phyloP scores from a whole-genome alignment of 1,140 invertebrate species.

The Pemphigus obesinymphae region DNA sequence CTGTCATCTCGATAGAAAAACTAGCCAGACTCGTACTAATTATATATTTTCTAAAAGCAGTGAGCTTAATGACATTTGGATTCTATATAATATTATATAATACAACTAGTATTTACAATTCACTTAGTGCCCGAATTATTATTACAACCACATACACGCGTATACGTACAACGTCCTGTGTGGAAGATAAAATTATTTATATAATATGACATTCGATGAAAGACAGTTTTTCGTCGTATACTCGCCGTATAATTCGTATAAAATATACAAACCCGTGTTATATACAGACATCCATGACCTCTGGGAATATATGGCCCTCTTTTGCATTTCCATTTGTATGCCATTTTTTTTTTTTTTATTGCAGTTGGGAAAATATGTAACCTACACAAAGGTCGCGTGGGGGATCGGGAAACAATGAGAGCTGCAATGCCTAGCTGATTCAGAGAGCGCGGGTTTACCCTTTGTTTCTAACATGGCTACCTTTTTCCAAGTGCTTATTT shows the following conservation, averaged over 20 bases:
- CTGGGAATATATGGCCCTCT: conserved; percentile 21
- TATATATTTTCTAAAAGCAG: neutral
- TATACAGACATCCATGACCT: neutral
- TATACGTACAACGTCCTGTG: too few relatives aligned
- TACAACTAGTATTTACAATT: neutral
- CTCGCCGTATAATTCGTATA: neutral
- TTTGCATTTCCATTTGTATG: conserved; percentile 31
- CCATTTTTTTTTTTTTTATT: conserved; percentile 26
- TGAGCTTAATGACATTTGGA: neutral
- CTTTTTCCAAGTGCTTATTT: conserved; percentile 31
- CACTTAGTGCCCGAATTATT: neutral
- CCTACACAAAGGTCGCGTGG: conserved; percentile 37
- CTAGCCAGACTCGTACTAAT: neutral
- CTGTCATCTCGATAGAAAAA: neutral
- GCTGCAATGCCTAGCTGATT: neutral
- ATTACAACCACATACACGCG: neutral
- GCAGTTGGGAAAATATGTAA: conserved; percentile 27
- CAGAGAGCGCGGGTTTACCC: conserved; percentile 14
- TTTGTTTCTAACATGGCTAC: conserved; percentile 25
- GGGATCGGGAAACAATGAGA: conserved; percentile 29
- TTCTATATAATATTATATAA: neutral
- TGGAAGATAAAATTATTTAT: too few relatives aligned
- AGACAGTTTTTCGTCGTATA: neutral
- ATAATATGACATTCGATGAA: too few relatives aligned
- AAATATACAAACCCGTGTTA: too few relatives aligned